These are phyloP conservation scores for Archocentrus centrarchus DNA, from an alignment of 2,113 vertebrate species.

Conservation along the genomic window DNA sequence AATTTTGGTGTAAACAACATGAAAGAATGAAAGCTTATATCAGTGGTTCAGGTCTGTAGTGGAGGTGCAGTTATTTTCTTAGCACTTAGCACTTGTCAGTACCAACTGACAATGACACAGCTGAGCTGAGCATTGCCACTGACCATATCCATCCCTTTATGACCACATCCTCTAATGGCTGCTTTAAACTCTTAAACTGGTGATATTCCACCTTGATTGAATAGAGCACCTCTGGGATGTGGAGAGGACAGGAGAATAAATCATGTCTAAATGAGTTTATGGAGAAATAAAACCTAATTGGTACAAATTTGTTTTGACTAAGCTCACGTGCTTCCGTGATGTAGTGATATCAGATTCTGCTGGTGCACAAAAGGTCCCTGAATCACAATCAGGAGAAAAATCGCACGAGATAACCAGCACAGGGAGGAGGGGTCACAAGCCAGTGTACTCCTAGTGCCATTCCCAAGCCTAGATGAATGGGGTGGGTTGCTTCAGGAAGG, in stretches of 20 bases:
- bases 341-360: background rate
- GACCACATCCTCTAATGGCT: too few species aligned
- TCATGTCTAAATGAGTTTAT: background rate
- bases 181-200: background rate
- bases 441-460: background rate
- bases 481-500: too few species aligned
- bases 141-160: background rate
- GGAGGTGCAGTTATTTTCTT: background rate
- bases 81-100: background rate
- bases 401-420: too few species aligned
- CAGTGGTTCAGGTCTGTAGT: background rate
- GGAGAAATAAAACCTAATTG: background rate
- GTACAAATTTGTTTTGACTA: background rate
- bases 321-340: background rate
- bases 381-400: background rate
- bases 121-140: rapidly evolving
- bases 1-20: rapidly evolving
- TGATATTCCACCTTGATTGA: rapidly evolving
- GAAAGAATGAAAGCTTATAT: background rate
- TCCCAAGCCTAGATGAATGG: background rate
- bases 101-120: rapidly evolving
- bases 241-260: too few species aligned
- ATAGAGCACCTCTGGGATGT: background rate
- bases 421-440: background rate
- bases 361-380: background rate